A percentile compares a stretch with the other conserved stretches of the same genome.
Evolutionary conservation across 2,113 vertebrate genomes (phyloP).

Genomic region (Eurypyga helias): DNA sequence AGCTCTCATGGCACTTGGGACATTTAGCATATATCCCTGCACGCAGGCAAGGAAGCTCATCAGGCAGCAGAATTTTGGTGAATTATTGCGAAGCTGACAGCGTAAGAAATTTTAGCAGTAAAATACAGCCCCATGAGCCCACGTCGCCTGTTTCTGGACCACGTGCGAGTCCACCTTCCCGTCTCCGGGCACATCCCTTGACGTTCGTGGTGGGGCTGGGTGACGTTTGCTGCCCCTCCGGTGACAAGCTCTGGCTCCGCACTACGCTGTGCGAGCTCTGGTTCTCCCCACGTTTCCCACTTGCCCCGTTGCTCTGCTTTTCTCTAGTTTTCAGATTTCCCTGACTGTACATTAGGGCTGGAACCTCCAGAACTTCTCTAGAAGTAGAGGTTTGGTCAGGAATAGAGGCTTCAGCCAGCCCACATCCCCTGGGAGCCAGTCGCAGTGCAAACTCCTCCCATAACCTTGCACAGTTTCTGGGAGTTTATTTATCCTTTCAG

Average conservation of each 20-base stretch:
- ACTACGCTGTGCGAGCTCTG: background rate
- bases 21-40: background rate
- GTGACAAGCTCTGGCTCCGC: background rate
- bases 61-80: background rate
- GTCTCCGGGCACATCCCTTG: background rate
- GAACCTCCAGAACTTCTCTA: background rate
- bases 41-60: rapidly evolving
- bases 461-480: background rate
- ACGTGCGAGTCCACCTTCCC: background rate
- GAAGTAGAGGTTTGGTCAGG: background rate
- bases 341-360: too few species aligned
- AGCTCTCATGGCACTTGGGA: background rate
- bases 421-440: background rate
- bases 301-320: background rate
- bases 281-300: rapidly evolving
- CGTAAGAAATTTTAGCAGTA: background rate
- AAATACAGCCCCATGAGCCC: background rate
- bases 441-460: background rate
- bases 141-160: background rate
- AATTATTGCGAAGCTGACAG: background rate
- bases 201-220: background rate
- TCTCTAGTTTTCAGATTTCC: background rate
- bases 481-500: conserved; percentile 24
- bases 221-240: background rate
- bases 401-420: background rate